Conservation (phyloP, 2,797 vertebrate genomes). For the Pipistrellus pygmaeus region DNA sequence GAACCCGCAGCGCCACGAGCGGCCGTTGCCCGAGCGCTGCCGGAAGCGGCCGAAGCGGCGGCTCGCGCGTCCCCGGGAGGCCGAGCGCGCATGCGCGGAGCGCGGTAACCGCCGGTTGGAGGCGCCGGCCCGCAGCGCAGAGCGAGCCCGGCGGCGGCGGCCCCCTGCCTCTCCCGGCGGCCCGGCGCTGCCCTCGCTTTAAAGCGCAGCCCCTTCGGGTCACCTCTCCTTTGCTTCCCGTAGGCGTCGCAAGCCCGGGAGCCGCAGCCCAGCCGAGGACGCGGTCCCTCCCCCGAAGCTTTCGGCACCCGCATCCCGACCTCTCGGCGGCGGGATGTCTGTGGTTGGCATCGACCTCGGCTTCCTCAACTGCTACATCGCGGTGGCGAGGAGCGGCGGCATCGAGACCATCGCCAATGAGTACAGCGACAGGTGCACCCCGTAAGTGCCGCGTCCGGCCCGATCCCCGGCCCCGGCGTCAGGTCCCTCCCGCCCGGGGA, state of each 20-base stretch:
- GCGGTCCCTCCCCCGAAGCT: background rate
- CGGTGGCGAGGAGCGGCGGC: slow-evolving; percentile 95
- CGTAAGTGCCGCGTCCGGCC: slow-evolving; percentile 90
- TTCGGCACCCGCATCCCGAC: background rate
- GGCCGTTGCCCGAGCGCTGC: slow-evolving; percentile 74
- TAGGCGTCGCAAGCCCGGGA: slow-evolving; percentile 23
- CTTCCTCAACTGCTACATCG: slow-evolving; percentile 97
- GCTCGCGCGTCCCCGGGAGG: slow-evolving; percentile 33
- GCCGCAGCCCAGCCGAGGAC: slow-evolving; percentile 7
- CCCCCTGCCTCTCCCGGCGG: background rate
- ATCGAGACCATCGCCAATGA: slow-evolving; percentile 98
- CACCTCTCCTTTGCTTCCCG: slow-evolving; percentile 34
- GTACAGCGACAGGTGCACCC: slow-evolving; percentile 98
- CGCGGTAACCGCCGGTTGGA: slow-evolving; percentile 84
- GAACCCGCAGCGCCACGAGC: slow-evolving; percentile 71
- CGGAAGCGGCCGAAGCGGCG: slow-evolving; percentile 84
- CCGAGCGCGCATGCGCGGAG: slow-evolving; percentile 84
- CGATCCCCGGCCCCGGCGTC: background rate
- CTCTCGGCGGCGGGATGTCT: slow-evolving; percentile 89
- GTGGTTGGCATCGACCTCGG: slow-evolving; percentile 97
- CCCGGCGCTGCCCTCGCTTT: slow-evolving; percentile 33
- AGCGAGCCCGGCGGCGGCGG: background rate
- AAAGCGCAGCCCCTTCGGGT: background rate
- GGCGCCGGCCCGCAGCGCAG: slow-evolving; percentile 81
- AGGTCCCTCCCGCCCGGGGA: background rate